Evolutionary conservation across 2,797 vertebrate genomes (phyloP), one percentile per base, ranked within the genome.

Genomic region (Urosaurus nigricauda): DNA sequence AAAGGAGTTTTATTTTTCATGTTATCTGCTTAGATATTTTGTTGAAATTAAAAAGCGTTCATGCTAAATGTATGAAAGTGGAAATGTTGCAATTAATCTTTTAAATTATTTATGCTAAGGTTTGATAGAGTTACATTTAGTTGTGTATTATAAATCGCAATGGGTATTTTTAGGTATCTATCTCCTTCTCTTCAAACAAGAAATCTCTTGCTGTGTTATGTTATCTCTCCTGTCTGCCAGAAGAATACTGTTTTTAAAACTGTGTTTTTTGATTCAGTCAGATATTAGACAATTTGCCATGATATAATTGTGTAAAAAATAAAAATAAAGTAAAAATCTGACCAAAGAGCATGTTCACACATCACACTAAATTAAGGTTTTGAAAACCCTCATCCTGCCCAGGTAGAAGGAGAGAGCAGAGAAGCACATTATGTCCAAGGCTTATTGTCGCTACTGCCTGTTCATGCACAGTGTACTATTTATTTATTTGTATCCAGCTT

Each of bases 221-320:
- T 79, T 84, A 73, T 26, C 71, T 53, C 3, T 88, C 0, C 86
- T 51, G 58, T 32, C 24, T 85, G 40, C 51, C 94, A 88, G 85
- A 94, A 91, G 85, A 80, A 58, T 81, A 91, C 0, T 70, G 88
- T 90, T 84, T 71, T 85, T 84, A 88, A 9, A 35, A 78, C 40
- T 88, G 32, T 73, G 88, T 90, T 89, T 92, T 94, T 93, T 84
- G 84, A 29, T 87, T 86, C 71, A 12, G 3, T 83, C 82, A 80
- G 86, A 91, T 85, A 89, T 85, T 93, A 90, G 24, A 63, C 88
- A 17, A 88, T 74, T 92, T 93, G 92, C 43, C 68, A 87, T 5
- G 37, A 83, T 11, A 68, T 14, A 90, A 40, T 85, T 91, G 84
- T 86, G 12, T 90, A 87, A 21, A 88, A 74, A 14, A 43, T 43